Evolutionary conservation across 1,140 invertebrate genomes (phyloP).

Genomic region (Heliconius melpomene): DNA sequence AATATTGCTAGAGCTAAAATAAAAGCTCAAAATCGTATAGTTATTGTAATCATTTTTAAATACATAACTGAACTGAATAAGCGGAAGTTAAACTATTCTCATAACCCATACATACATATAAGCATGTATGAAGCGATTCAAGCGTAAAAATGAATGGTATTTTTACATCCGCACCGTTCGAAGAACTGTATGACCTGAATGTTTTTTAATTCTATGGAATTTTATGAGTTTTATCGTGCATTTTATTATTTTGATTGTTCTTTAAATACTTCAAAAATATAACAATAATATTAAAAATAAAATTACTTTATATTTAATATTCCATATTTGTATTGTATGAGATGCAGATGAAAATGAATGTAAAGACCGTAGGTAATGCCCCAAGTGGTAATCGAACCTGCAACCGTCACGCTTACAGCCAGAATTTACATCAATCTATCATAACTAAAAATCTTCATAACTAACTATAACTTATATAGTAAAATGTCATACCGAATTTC

Average conservation of each 20-base stretch:
- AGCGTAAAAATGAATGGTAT: constrained; percentile 23
- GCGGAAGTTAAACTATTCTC: neutral
- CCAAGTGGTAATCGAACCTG: neutral
- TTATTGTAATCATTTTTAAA: neutral
- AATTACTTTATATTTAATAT: too few species aligned
- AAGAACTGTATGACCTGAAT: constrained; percentile 18
- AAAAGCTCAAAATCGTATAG: neutral
- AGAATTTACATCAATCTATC: too few species aligned
- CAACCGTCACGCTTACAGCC: neutral
- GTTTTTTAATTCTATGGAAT: neutral
- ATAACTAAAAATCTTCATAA: too few species aligned
- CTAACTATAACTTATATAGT: neutral
- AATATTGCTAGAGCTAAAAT: neutral
- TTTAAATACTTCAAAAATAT: neutral
- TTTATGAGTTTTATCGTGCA: neutral
- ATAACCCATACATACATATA: neutral
- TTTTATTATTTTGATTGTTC: neutral
- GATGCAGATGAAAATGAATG: too few species aligned
- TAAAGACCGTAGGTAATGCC: neutral
- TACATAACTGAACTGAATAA: neutral
- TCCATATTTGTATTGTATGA: too few species aligned
- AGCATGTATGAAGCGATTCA: constrained; percentile 13
- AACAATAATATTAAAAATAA: too few species aligned
- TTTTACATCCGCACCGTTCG: constrained; percentile 21
- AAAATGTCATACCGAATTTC: neutral